Base-by-base conservation (phyloP, 2,888 invertebrate genomes). In the Andrena dorsata region DNA sequence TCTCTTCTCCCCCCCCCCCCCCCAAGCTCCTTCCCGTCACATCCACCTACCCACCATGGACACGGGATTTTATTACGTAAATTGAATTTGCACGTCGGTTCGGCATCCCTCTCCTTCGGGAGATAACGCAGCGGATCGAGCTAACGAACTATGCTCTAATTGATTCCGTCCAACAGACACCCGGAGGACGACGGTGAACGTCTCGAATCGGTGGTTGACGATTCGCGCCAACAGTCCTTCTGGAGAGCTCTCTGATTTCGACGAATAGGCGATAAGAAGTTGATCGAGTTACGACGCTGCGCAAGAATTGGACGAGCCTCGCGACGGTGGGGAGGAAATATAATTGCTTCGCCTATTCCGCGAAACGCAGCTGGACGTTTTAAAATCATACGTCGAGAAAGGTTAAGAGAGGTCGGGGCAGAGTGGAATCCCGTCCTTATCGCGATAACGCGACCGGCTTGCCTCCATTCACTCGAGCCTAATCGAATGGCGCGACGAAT, bases 11-110 rank as follows among this genome's bases (percentile, higher is more conserved):
- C 10, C 61, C 70, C n/a, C n/a, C n/a, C n/a, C n/a, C n/a, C n/a
- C n/a, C n/a, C n/a, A n/a, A 53, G 32, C 60, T 63, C 73, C 66
- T 69, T 73, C 8, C 64, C 80, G 61, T 47, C 60, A 63, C 61
- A 83, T 68, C 80, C 64, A 63, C 64, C 71, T 20, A 47, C 71
- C 58, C 86, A 47, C 35, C 70, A 61, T 23, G 71, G 63, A 71
- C 82, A 78, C 26, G 70, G 82, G 84, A 90, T 86, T 90, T 89
- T 89, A 90, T 90, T 90, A 90, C 86, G 86, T 63, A 85, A 89
- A 90, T 87, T 89, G 82, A 83, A 88, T 89, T 88, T 88, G 60
- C 28, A 30, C 63, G 49, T 53, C 71, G 60, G 41, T 56, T 28
- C 47, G n/a, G 16, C 35, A 26, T 49, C 13, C n/a, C 58, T 75